A percentile compares a stretch with the other conserved stretches of the same genome.
phyloP scores from a whole-genome alignment of 1,140 invertebrate species.

The Colletes latitarsis region DNA sequence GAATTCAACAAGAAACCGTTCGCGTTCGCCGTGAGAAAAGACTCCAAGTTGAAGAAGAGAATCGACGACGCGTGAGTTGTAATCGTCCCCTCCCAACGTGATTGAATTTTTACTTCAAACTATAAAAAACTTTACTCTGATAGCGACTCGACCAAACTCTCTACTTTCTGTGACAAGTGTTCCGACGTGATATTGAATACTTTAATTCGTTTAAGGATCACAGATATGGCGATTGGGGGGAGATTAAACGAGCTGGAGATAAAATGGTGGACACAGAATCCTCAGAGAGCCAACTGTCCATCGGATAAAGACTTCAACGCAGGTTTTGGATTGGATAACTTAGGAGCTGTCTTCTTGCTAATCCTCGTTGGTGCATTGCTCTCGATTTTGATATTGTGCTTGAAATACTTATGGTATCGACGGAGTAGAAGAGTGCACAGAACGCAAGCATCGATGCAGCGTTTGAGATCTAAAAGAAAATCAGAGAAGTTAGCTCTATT shows the following conservation, averaged over 20 bases:
- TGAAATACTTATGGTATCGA: conserved; percentile 95
- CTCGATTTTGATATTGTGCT: conserved; percentile 92
- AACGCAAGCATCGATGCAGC: not conserved
- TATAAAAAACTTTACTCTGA: too few relatives aligned
- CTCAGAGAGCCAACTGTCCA: conserved; percentile 88
- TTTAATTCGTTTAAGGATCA: conserved; percentile 86
- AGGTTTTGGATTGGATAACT: conserved; percentile 97
- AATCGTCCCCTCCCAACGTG: not conserved
- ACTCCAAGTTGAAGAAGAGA: conserved; percentile 92
- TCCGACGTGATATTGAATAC: too few relatives aligned
- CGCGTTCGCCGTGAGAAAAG: conserved; percentile 95
- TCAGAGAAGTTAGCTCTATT: too few relatives aligned
- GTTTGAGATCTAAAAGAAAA: not conserved
- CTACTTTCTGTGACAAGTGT: too few relatives aligned
- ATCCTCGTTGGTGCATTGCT: conserved; percentile 95
- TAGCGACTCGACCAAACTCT: too few relatives aligned
- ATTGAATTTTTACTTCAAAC: not conserved
- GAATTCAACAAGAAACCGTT: conserved; percentile 97
- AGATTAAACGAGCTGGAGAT: conserved; percentile 95
- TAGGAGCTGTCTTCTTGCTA: conserved; percentile 97
- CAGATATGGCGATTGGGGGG: conserved; percentile 94
- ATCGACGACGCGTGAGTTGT: conserved; percentile 90
- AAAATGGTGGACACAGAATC: conserved; percentile 96
- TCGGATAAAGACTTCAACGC: conserved; percentile 95
- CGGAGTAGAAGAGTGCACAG: not conserved